These are phyloP conservation scores for Hemithea aestivaria DNA, from an alignment of 2,888 invertebrate species.

Conservation along the genomic window DNA sequence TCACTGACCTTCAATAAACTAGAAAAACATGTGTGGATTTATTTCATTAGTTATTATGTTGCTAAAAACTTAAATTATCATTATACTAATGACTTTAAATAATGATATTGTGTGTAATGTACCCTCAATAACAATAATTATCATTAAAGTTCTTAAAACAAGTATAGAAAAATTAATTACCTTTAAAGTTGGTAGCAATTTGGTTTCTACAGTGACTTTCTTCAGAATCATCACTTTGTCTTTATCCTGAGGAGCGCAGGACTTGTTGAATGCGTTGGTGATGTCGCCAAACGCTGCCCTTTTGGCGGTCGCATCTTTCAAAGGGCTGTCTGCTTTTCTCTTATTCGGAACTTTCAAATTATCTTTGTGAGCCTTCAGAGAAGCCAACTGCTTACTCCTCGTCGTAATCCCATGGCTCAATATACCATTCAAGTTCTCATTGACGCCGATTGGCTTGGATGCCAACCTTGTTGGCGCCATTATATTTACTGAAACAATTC, in stretches of 20 bases:
- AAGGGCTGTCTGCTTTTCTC: slow-evolving; percentile 89
- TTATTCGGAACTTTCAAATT: slow-evolving; percentile 80
- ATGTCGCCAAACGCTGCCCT: slow-evolving; percentile 92
- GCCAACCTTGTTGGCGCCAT: slow-evolving; percentile 83
- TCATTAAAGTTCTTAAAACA: too few species aligned
- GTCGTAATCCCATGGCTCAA: slow-evolving; percentile 78
- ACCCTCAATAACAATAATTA: slow-evolving; percentile 35
- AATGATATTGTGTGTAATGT: slow-evolving; percentile 11
- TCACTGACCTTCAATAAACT: slow-evolving; percentile 39
- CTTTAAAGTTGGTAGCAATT: slow-evolving; percentile 71
- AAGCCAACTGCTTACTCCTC: slow-evolving; percentile 79
- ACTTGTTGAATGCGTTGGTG: slow-evolving; percentile 83
- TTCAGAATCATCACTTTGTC: slow-evolving; percentile 62
- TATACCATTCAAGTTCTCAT: slow-evolving; percentile 66
- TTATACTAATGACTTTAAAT: too few species aligned
- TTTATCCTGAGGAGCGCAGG: slow-evolving; percentile 55
- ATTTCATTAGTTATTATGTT: too few species aligned
- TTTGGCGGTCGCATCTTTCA: slow-evolving; percentile 86
- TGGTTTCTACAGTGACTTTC: slow-evolving; percentile 73
- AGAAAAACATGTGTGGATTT: slow-evolving; percentile 8
- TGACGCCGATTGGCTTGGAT: slow-evolving; percentile 69
- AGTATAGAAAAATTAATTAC: slow-evolving; percentile 40
- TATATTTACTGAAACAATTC: slow-evolving; percentile 51
- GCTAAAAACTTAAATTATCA: too few species aligned
- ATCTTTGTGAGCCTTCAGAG: slow-evolving; percentile 67